A percentile compares a stretch with the other conserved stretches of the same genome.
These are phyloP conservation scores for Climacteris rufus DNA, from an alignment of 2,113 vertebrate species.

Conservation along the genomic window DNA sequence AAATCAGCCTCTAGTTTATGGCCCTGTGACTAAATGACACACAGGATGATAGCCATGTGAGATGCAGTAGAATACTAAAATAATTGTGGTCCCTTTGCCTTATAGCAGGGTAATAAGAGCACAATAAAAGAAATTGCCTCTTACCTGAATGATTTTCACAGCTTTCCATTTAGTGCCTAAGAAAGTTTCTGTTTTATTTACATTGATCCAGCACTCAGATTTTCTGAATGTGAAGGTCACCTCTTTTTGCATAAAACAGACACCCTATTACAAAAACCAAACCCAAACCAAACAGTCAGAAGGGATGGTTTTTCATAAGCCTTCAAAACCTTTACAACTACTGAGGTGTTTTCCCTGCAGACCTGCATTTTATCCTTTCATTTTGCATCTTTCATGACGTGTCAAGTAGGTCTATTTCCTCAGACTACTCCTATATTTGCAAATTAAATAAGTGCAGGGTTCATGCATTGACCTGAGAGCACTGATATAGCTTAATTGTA, in stretches of 20 bases:
- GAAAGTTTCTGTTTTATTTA: background rate
- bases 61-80: constrained; percentile 1
- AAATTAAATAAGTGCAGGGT: background rate
- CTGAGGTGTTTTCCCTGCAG: background rate
- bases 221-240: background rate
- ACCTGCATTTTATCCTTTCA: background rate
- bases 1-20: background rate
- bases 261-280: background rate
- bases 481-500: background rate
- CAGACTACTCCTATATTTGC: background rate
- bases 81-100: background rate
- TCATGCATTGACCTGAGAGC: background rate
- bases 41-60: background rate
- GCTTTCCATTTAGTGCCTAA: background rate
- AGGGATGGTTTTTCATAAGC: background rate
- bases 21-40: background rate
- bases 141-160: background rate
- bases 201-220: background rate
- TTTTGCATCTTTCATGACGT: background rate
- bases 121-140: background rate
- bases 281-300: background rate
- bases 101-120: background rate
- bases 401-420: background rate
- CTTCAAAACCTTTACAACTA: background rate
- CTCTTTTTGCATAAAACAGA: background rate